Base-by-base conservation (phyloP, 2,797 vertebrate genomes). In the Xenentodon cancila region DNA sequence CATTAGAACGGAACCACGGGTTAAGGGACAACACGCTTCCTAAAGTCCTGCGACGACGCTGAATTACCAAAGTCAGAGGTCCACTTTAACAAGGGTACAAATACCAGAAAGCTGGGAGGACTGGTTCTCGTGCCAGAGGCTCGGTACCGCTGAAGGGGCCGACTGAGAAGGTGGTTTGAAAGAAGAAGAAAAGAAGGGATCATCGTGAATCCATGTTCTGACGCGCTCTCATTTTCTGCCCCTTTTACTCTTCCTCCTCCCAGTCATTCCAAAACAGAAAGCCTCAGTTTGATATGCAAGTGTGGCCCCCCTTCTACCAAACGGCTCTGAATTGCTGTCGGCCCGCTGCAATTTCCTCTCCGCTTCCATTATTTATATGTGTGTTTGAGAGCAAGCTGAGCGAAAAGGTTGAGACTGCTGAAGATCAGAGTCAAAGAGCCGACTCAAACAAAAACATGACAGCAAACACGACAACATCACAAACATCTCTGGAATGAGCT, bases 341-440 rank as follows among this genome's bases (percentile, higher is more conserved):
- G 71, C 73, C 79, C 15, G 71, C 65, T 64, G 65, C 81, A 84
- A 85, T 88, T 85, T 84, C 81, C 84, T 73, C 53, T 0, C 53
- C 64, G 56, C 75, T 82, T 87, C 61, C 77, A 91, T 88, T 85
- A 89, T 88, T 85, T 82, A 80, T 84, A 75, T 64, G 71, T 59
- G 79, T 69, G 13, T 62, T 59, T 61, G 71, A 62, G 65, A 67
- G 64, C 18, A n/a, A 70, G 47, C 34, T 19, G 67, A 71, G 70
- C 49, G 76, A 60, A 79, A 79, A 79, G 81, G 84, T 80, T 80
- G 77, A 68, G 63, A 52, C 63, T 55, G 64, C 58, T 21, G 71
- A 45, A 84, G 86, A 81, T 75, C 80, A 84, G 77, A 83, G 73
- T 71, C 84, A 60, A 68, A 57, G 64, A 81, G 77, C 44, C 42